phyloP scores from a whole-genome alignment of 2,888 invertebrate genomes.

The Glyphotaelius pellucidus region DNA sequence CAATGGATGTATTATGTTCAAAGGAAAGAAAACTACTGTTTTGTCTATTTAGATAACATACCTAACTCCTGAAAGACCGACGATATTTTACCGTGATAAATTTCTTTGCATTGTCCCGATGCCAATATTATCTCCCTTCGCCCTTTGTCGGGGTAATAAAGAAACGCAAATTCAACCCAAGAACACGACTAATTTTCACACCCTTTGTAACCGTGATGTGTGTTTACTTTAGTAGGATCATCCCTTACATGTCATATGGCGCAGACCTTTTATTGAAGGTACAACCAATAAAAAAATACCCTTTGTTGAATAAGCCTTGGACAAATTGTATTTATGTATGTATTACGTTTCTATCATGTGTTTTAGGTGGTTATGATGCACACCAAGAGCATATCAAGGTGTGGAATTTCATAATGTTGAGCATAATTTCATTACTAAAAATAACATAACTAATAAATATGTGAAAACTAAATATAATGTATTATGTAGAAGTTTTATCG shows the following conservation, averaged over 20 bases:
- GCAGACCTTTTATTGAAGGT: constrained; percentile 49
- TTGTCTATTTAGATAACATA: not conserved
- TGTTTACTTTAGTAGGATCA: constrained; percentile 60
- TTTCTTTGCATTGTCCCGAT: constrained; percentile 51
- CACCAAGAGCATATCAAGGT: not conserved
- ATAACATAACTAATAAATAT: too few species aligned
- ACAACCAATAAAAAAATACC: constrained; percentile 56
- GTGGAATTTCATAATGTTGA: not conserved
- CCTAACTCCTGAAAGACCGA: not conserved
- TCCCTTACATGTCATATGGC: constrained; percentile 57
- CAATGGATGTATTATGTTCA: not conserved
- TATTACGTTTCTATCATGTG: constrained; percentile 48
- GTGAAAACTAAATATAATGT: too few species aligned
- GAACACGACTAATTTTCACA: constrained; percentile 63
- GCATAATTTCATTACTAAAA: not conserved
- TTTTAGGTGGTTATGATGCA: constrained; percentile 5
- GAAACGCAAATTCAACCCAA: constrained; percentile 60
- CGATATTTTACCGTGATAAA: constrained; percentile 58
- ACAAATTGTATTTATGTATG: constrained; percentile 56
- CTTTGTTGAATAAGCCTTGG: constrained; percentile 55
- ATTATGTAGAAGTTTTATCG: too few species aligned
- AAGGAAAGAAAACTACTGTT: not conserved
- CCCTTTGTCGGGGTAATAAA: constrained; percentile 51
- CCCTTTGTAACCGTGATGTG: constrained; percentile 62
- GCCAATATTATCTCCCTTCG: constrained; percentile 53